These are phyloP conservation scores for Petrolisthes manimaculis DNA, from an alignment of 2,888 invertebrate species.

Conservation along the genomic window DNA sequence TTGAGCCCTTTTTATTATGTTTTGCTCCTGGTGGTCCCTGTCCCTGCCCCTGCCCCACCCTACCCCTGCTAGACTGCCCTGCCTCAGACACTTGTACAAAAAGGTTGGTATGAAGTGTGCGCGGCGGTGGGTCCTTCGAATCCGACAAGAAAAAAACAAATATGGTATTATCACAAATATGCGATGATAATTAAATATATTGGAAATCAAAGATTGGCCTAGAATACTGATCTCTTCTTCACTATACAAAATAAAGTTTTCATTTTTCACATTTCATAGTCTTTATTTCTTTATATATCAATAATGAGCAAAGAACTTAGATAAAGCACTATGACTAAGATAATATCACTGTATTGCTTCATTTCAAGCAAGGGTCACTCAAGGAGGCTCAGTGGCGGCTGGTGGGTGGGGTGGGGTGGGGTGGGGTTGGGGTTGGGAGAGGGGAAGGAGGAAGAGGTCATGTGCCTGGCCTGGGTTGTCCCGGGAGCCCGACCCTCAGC, in stretches of 20 bases:
- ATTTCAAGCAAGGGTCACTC: constrained; percentile 60
- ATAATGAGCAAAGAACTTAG: constrained; percentile 64
- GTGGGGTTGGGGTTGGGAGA: background rate
- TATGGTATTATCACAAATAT: constrained; percentile 46
- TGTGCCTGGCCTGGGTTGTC: background rate
- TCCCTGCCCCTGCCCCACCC: constrained; percentile 5
- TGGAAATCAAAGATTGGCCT: constrained; percentile 64
- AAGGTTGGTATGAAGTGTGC: constrained; percentile 48
- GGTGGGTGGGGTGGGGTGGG: constrained; percentile 13
- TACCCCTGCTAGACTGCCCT: background rate
- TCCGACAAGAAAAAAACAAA: constrained; percentile 57
- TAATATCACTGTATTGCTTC: constrained; percentile 65
- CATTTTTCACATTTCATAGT: constrained; percentile 53
- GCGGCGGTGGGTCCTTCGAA: constrained; percentile 57
- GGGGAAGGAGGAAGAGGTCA: background rate
- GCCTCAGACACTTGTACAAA: constrained; percentile 48
- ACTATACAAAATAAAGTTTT: constrained; percentile 63
- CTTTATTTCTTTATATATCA: constrained; percentile 58
- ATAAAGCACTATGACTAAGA: constrained; percentile 64
- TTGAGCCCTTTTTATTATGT: background rate
- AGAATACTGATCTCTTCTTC: constrained; percentile 62
- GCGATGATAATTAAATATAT: constrained; percentile 61
- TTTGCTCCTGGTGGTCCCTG: background rate
- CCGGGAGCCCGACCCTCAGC: constrained; percentile 49
- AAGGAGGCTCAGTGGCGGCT: constrained; percentile 46